phyloP scores from a whole-genome alignment of 2,113 vertebrate genomes.

The Gavia stellata region DNA sequence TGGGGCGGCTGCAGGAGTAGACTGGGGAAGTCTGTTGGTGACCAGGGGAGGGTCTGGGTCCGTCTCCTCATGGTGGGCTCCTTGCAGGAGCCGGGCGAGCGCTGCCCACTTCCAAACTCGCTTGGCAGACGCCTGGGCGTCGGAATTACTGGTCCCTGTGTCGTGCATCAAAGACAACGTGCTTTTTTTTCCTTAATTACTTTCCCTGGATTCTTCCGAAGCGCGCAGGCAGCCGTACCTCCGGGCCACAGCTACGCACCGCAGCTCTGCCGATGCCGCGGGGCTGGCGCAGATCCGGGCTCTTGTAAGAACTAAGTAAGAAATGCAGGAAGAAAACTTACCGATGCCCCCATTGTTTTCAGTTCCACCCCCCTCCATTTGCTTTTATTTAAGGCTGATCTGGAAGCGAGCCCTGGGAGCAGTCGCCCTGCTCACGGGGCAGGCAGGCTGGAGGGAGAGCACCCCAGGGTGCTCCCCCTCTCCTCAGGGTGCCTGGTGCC shows the following conservation, averaged over 20 bases:
- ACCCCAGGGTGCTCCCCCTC: rapidly evolving
- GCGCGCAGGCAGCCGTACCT: rapidly evolving
- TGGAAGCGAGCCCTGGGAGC: neutral
- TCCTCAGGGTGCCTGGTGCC: neutral
- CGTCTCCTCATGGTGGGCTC: neutral
- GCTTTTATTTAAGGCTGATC: neutral
- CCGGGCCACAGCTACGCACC: neutral
- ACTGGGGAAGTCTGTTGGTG: neutral
- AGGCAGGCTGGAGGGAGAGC: neutral
- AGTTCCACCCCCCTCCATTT: rapidly evolving
- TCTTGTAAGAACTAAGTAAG: neutral
- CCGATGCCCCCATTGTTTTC: rapidly evolving
- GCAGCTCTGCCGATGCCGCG: rapidly evolving
- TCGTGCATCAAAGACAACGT: rapidly evolving
- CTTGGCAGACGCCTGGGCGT: neutral
- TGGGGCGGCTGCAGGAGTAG: neutral
- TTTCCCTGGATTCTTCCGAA: rapidly evolving
- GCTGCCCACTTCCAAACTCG: rapidly evolving
- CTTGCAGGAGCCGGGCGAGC: neutral
- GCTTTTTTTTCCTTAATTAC: neutral
- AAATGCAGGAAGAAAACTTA: neutral
- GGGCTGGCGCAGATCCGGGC: rapidly evolving
- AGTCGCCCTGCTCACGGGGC: rapidly evolving
- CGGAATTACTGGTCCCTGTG: neutral
- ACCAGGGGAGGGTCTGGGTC: neutral